Conservation (phyloP, 1,140 invertebrate genomes). For the Berghia stephanieae region DNA sequence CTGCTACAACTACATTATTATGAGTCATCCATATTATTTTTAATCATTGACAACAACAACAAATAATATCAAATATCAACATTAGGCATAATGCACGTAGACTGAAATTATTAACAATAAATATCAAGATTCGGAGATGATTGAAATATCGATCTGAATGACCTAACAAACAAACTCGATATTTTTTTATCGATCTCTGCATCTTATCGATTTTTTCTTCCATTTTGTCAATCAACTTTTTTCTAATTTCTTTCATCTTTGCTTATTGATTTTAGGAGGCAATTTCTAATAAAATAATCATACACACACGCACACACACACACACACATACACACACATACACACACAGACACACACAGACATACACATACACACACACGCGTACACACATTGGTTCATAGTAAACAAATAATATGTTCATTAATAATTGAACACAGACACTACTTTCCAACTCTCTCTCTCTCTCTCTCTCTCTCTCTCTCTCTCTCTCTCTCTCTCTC, state of each 20-base stretch:
- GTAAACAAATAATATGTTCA: background rate
- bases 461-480: slow-evolving; percentile 1
- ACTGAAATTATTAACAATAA: too few relatives aligned
- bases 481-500: background rate
- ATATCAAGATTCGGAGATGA: background rate
- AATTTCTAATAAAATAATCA: background rate
- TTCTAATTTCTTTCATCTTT: background rate
- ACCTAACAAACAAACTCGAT: background rate
- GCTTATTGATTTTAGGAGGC: background rate
- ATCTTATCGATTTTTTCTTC: too few relatives aligned
- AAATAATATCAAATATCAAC: too few relatives aligned
- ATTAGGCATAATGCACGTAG: too few relatives aligned
- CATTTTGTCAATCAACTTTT: too few relatives aligned
- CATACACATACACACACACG: slow-evolving; percentile 4
- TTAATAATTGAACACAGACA: slow-evolving; percentile 1
- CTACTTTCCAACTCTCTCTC: background rate
- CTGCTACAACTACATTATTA: too few relatives aligned
- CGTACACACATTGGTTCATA: background rate
- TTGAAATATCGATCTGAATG: background rate
- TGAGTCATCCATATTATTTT: too few relatives aligned
- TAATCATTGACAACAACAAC: too few relatives aligned
- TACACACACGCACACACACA: background rate
- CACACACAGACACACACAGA: slow-evolving; percentile 16
- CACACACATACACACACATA: slow-evolving; percentile 15
- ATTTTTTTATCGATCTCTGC: too few relatives aligned